A percentile compares a stretch with the other conserved stretches of the same genome.
Conservation (phyloP, 2,113 vertebrate species). For the Azemiops feae region DNA sequence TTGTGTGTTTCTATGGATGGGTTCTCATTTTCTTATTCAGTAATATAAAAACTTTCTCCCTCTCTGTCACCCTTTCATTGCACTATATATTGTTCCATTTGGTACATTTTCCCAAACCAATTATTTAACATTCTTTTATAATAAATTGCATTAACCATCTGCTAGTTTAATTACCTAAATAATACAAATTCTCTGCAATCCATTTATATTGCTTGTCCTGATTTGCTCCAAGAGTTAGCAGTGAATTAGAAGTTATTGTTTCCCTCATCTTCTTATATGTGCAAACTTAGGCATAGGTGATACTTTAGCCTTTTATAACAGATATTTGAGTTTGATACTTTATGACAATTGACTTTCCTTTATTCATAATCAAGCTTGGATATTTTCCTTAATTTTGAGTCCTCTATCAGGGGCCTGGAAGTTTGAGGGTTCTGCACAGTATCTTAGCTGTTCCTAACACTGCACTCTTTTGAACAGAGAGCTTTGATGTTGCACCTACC, state of each 20-base stretch:
- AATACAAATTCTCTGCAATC: constrained; percentile 54
- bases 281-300: neutral
- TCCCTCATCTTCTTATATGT: neutral
- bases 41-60: neutral
- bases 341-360: neutral
- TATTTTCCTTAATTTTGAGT: neutral
- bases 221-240: constrained; percentile 48
- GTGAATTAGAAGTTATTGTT: constrained; percentile 40
- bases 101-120: constrained; percentile 23
- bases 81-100: constrained; percentile 18
- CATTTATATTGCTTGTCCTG: constrained; percentile 50
- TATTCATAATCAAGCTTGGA: neutral
- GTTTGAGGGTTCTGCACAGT: neutral
- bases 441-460: neutral
- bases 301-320: neutral
- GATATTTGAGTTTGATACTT: neutral
- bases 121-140: constrained; percentile 47
- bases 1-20: neutral
- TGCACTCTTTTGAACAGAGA: neutral
- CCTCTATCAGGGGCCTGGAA: neutral
- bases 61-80: neutral
- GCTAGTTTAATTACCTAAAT: constrained; percentile 57
- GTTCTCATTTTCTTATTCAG: neutral
- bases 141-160: constrained; percentile 58
- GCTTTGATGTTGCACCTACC: neutral